Evolutionary conservation across 2,797 vertebrate species (phyloP).

Genomic region (Rachycentron canadum): DNA sequence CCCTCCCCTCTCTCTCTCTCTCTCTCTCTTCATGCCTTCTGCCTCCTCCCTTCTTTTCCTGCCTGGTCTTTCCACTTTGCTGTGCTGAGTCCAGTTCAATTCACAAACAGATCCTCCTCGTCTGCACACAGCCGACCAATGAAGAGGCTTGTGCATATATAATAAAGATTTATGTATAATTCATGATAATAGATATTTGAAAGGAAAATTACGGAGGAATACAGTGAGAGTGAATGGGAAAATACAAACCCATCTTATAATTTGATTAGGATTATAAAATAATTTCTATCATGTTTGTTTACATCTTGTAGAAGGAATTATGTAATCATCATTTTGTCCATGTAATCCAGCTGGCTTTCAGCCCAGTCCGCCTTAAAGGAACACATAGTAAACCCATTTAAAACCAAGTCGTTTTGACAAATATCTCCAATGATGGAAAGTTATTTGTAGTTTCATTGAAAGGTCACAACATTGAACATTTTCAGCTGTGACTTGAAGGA

Average conservation of each 20-base stretch:
- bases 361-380: conserved; percentile 18
- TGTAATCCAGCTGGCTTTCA: conserved; percentile 23
- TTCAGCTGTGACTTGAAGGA: not conserved
- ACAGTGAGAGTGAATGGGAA: conserved; percentile 7
- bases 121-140: conserved; percentile 41
- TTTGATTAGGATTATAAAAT: conserved; percentile 39
- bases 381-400: conserved; percentile 1
- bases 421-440: conserved; percentile 27
- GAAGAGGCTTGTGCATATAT: not conserved
- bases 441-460: conserved; percentile 22
- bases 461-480: conserved; percentile 8
- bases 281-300: conserved; percentile 35
- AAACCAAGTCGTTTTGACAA: not conserved
- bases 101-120: conserved; percentile 18
- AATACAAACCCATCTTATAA: not conserved
- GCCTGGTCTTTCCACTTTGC: conserved; percentile 31
- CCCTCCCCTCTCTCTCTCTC: not conserved
- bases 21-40: conserved; percentile 4
- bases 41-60: conserved; percentile 19
- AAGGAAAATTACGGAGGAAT: conserved; percentile 14
- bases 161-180: conserved; percentile 23
- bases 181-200: conserved; percentile 8
- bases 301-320: conserved; percentile 28
- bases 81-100: conserved; percentile 36
- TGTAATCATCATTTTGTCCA: conserved; percentile 29